These are phyloP conservation scores for Trichopoda pennipes DNA, from an alignment of 2,888 invertebrate genomes.

Conservation along the genomic window DNA sequence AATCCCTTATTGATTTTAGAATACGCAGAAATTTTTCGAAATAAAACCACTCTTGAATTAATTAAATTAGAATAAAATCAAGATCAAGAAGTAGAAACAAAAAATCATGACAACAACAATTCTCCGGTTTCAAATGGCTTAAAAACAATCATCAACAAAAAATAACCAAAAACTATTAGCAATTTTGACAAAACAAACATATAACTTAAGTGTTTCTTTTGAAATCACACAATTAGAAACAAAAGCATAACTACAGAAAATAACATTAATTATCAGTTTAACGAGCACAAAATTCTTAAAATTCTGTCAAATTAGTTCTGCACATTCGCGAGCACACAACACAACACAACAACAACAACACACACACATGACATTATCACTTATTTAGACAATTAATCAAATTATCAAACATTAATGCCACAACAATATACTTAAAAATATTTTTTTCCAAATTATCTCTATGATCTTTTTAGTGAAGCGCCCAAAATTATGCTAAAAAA, in stretches of 20 bases:
- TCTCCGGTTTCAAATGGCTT: too few relatives aligned
- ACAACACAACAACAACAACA: too few relatives aligned
- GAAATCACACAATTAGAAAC: neutral
- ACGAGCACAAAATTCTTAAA: conserved; percentile 1
- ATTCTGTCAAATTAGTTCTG: neutral
- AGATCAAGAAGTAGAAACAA: too few relatives aligned
- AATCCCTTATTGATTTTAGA: too few relatives aligned
- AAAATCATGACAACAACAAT: too few relatives aligned
- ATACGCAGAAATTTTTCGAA: too few relatives aligned
- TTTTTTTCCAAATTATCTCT: neutral
- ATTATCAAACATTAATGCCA: conserved; percentile 6
- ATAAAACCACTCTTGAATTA: too few relatives aligned
- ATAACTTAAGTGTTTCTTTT: neutral
- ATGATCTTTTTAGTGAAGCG: neutral
- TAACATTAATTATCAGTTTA: conserved; percentile 11
- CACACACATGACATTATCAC: conserved; percentile 20
- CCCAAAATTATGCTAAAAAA: conserved; percentile 18
- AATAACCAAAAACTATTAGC: too few relatives aligned
- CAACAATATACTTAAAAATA: neutral
- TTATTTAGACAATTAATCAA: conserved; percentile 32
- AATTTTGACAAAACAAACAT: too few relatives aligned
- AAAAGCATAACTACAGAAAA: too few relatives aligned
- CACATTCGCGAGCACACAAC: conserved; percentile 6
- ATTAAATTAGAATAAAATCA: too few relatives aligned
- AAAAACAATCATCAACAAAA: too few relatives aligned